Evolutionary conservation across 2,113 vertebrate genomes (phyloP), one percentile per base, ranked within the genome.

Genomic region (Jacana jacana): DNA sequence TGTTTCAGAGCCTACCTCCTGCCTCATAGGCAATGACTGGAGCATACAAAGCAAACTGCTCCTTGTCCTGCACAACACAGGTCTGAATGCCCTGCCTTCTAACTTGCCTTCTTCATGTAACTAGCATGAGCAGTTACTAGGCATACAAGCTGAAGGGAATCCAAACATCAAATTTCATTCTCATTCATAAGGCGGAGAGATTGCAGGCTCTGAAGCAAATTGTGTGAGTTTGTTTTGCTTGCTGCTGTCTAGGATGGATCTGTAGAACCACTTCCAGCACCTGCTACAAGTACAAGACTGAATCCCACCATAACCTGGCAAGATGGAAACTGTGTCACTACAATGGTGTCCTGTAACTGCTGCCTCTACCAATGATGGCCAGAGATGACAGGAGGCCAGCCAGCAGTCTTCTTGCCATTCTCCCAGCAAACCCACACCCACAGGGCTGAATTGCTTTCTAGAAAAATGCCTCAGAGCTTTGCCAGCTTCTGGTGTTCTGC

Each of bases 11-110:
- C 13, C 75, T 68, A 65, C 4, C 37, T 70, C 17, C 7, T 0
- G 0, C 11, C 30, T 58, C 48, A 19, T 16, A 44, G 1, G 1
- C 28, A 48, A 14, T 23, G 60, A 25, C 23, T 6, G 28, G 28
- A 86, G 65, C 1, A 0, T 23, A 42, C 49, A 86, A 69, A 95
- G 60, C 35, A 61, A 68, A 65, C 7, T 52, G 30, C 37, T 81
- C 52, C 48, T 77, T 77, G 35, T 33, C 42, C 39, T 71, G 55
- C 31, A 39, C 0, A 0, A 54, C 9, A 3, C 30, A 63, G 39
- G 63, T 27, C 20, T 55, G 49, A 81, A 66, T 8, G 19, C 46
- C 2, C 40, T 58, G 39, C 15, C 52, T 30, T 54, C 61, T 27
- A 40, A 86, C 20, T 73, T 0, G 0, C 7, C 8, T 14, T 40